These are phyloP conservation scores for Adelges cooleyi DNA, from an alignment of 1,140 invertebrate genomes.

Conservation along the genomic window DNA sequence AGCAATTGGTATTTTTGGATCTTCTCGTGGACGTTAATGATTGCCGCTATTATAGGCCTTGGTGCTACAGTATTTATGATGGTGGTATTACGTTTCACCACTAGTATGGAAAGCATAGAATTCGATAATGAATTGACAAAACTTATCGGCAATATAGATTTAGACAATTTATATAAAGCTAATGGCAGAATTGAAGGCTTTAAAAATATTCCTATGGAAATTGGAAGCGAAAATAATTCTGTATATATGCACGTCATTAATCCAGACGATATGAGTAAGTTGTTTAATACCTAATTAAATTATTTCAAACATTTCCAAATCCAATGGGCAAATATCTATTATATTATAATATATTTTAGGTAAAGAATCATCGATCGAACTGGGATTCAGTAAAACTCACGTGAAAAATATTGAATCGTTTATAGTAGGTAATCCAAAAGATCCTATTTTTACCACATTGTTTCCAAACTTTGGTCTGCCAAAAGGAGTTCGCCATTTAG, in stretches of 20 bases:
- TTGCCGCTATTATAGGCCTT: slow-evolving; percentile 60
- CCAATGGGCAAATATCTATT: too few species aligned
- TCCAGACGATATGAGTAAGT: slow-evolving; percentile 43
- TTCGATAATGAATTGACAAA: slow-evolving; percentile 63
- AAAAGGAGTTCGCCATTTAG: slow-evolving; percentile 51
- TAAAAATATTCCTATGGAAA: slow-evolving; percentile 54
- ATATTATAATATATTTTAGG: not conserved
- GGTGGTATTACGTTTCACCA: slow-evolving; percentile 56
- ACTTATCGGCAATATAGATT: slow-evolving; percentile 65
- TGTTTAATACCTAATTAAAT: slow-evolving; percentile 36
- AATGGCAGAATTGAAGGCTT: slow-evolving; percentile 57
- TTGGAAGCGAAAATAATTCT: slow-evolving; percentile 51
- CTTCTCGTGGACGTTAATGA: slow-evolving; percentile 53
- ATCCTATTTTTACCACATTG: slow-evolving; percentile 60
- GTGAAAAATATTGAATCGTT: slow-evolving; percentile 56
- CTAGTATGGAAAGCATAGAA: slow-evolving; percentile 74
- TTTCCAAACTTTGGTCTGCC: slow-evolving; percentile 60
- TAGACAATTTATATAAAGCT: slow-evolving; percentile 48
- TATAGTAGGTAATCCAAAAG: slow-evolving; percentile 51
- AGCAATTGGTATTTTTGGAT: slow-evolving; percentile 50
- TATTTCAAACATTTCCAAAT: too few species aligned
- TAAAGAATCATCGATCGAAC: slow-evolving; percentile 16
- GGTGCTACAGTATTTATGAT: slow-evolving; percentile 58
- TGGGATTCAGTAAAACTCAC: slow-evolving; percentile 44
- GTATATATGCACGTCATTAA: slow-evolving; percentile 35